A percentile compares a stretch with the other conserved stretches of the same genome.
Conservation (phyloP, 2,113 vertebrate species). For the Ophthalmolycus amberensis region DNA sequence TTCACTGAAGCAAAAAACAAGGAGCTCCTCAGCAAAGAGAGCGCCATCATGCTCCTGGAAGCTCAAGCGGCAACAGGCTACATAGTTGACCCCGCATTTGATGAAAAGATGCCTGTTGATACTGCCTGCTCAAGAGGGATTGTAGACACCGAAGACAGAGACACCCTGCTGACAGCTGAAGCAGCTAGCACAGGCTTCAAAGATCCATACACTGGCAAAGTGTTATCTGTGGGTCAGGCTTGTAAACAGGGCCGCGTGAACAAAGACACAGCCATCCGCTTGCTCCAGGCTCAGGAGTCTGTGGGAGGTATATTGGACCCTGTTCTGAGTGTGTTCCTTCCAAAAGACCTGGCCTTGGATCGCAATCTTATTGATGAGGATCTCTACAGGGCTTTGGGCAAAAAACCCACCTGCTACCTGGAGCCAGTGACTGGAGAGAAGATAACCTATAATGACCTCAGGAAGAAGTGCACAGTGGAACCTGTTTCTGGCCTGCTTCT, state of each 20-base stretch:
- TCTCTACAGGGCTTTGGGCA: slow-evolving; percentile 89
- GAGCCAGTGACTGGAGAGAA: slow-evolving; percentile 89
- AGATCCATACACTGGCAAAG: slow-evolving; percentile 93
- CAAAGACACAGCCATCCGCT: slow-evolving; percentile 87
- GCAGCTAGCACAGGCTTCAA: slow-evolving; percentile 93
- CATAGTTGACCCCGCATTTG: slow-evolving; percentile 90
- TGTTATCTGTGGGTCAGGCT: slow-evolving; percentile 90
- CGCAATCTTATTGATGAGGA: slow-evolving; percentile 93
- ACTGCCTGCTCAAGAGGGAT: slow-evolving; percentile 92
- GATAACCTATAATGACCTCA: slow-evolving; percentile 89
- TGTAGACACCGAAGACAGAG: slow-evolving; percentile 91
- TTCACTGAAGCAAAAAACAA: slow-evolving; percentile 92
- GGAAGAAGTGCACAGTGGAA: slow-evolving; percentile 88
- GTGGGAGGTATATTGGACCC: slow-evolving; percentile 94
- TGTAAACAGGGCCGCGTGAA: slow-evolving; percentile 90
- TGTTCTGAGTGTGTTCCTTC: slow-evolving; percentile 91
- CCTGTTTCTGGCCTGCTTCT: slow-evolving; percentile 90
- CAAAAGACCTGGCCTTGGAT: slow-evolving; percentile 91
- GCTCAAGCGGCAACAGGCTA: slow-evolving; percentile 96
- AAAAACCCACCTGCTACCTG: slow-evolving; percentile 90
- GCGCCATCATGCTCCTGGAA: slow-evolving; percentile 90
- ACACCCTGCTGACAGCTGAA: slow-evolving; percentile 90
- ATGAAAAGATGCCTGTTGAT: slow-evolving; percentile 90
- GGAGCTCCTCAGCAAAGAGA: slow-evolving; percentile 87
- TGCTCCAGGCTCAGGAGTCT: slow-evolving; percentile 93